Evolutionary conservation across 1,140 invertebrate species (phyloP), one percentile per base, ranked within the genome.

Genomic region (Hyles vespertilio): DNA sequence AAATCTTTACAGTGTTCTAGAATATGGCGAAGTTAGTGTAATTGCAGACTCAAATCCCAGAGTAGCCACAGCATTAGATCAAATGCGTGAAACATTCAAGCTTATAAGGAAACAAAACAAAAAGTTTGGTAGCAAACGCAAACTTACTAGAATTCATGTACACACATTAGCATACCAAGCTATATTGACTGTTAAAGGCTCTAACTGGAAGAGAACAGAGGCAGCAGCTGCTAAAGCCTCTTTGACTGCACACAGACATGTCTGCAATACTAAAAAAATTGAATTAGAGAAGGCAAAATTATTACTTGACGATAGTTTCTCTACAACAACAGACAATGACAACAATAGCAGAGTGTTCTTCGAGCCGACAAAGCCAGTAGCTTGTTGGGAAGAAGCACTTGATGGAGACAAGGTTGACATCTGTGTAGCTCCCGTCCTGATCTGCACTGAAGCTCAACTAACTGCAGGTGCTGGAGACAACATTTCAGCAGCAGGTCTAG

Each of bases 381-480:
- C 95, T 3, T 97, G 96, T 78, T 97, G 96, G 96, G 89, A 93
- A 2, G 96, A 97, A 80, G 78, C 87, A 51, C 69, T 90, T 9
- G 79, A 84, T 45, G 81, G 89, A 5, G 71, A 87, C 11, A 61
- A 91, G 48, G 91, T 94, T 6, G 89, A 95, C 65, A 92, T 97
- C 44, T 97, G 96, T 82, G 91, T 97, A 1, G 95, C 96, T 0
- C 96, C 96, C 2, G 95, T 96, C 3, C 81, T 97, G 4, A 95
- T 97, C 0, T 97, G 96, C 71, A 96, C 94, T 0, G 89, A 95
- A 66, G 94, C 95, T 2, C 91, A 93, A 49, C 93, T 97, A 71
- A 97, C 96, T 10, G 96, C 94, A 0, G 96, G 96, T 1, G 96
- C 95, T 9, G 96, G 96, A 2, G 96, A 97, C 79, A 97, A 97